A percentile compares a stretch with the other conserved stretches of the same genome.
Evolutionary conservation across 2,113 vertebrate genomes (phyloP).

Genomic region (Geococcyx californianus): DNA sequence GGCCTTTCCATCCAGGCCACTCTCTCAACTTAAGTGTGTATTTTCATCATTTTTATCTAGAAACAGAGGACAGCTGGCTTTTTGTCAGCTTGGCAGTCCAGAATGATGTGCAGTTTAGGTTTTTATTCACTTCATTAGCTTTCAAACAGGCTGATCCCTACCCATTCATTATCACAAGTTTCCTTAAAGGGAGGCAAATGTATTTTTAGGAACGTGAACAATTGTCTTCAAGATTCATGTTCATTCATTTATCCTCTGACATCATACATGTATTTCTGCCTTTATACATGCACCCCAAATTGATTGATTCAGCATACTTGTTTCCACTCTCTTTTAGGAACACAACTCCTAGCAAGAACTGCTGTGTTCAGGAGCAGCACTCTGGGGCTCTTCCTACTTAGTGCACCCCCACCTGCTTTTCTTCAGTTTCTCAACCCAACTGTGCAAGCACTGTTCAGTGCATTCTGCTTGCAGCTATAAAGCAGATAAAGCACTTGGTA

Average conservation of each 20-base stretch:
- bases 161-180: background rate
- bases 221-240: background rate
- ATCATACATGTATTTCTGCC: background rate
- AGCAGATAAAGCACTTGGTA: background rate
- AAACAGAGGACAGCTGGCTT: background rate
- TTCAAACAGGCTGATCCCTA: background rate
- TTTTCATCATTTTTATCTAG: background rate
- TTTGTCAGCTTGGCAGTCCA: background rate
- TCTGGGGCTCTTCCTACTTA: background rate
- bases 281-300: background rate
- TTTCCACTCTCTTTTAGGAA: background rate
- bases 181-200: background rate
- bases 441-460: background rate
- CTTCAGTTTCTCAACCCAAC: conserved; percentile 10
- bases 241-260: background rate
- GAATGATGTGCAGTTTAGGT: background rate
- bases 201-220: background rate
- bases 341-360: conserved; percentile 1
- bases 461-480: background rate
- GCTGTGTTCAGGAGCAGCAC: background rate
- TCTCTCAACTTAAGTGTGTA: background rate
- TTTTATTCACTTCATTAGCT: conserved; percentile 1
- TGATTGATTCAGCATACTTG: background rate
- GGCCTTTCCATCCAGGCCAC: background rate
- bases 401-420: background rate